Evolutionary conservation across 2,113 vertebrate genomes (phyloP).

Genomic region (Rafetus swinhoei): DNA sequence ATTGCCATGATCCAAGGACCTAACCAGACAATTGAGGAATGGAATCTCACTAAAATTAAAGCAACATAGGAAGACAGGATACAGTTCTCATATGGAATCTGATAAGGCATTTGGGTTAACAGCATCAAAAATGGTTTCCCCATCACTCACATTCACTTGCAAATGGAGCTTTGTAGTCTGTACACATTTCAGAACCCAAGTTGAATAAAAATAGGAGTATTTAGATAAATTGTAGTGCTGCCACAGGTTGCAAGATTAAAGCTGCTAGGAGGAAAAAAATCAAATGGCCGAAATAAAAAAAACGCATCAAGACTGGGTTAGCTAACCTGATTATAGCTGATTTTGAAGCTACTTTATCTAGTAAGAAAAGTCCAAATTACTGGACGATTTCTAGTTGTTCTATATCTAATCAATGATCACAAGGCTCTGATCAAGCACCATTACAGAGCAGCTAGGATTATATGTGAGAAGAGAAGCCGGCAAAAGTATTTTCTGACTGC

Average conservation of each 20-base stretch:
- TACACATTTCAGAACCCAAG: background rate
- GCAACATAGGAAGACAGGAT: background rate
- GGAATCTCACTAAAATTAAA: no score
- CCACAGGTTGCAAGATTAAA: background rate
- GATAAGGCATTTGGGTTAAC: background rate
- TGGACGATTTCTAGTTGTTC: background rate
- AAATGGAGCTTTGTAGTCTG: slow-evolving; percentile 42
- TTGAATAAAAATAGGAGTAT: background rate
- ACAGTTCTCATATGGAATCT: background rate
- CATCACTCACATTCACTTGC: slow-evolving; percentile 1
- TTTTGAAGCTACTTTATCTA: background rate
- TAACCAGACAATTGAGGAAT: fast-evolving
- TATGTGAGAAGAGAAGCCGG: background rate
- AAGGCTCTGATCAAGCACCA: background rate
- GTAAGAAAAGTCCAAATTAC: background rate
- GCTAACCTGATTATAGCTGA: background rate
- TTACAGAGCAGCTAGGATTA: background rate
- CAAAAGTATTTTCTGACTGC: background rate
- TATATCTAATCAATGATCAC: background rate
- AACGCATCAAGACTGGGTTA: background rate
- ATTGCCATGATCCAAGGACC: background rate
- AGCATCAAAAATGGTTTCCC: background rate
- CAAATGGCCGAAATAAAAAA: background rate
- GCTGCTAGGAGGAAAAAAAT: background rate
- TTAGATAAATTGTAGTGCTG: background rate